Percentiles rank a stretch among this genome's conserved stretches.
These are phyloP conservation scores for Hydrotaea diabolus DNA, from an alignment of 2,888 invertebrate species.

Conservation along the genomic window DNA sequence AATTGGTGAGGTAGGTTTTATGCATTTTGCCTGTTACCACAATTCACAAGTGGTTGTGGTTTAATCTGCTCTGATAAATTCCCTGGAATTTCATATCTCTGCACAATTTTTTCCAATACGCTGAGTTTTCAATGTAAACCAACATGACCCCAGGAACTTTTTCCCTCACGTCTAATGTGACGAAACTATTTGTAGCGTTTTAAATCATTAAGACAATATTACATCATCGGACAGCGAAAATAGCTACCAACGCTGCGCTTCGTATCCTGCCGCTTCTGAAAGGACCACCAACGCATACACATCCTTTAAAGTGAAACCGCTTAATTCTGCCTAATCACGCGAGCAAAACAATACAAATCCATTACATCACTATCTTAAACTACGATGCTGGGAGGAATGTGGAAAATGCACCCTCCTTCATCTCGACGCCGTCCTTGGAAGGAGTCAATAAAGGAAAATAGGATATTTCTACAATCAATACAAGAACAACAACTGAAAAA, in stretches of 20 bases:
- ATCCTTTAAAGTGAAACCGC: constrained; percentile 52
- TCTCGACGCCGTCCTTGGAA: constrained; percentile 63
- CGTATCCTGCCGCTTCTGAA: not conserved
- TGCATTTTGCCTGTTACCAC: too few relatives aligned
- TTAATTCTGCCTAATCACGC: constrained; percentile 68
- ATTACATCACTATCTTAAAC: constrained; percentile 43
- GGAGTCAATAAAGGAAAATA: constrained; percentile 69
- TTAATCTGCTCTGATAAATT: too few relatives aligned
- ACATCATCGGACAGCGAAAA: constrained; percentile 21
- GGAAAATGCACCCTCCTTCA: constrained; percentile 64
- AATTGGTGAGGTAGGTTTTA: too few relatives aligned
- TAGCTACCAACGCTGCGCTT: not conserved
- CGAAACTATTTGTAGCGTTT: constrained; percentile 15
- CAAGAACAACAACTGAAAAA: constrained; percentile 43
- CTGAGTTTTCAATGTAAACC: too few relatives aligned
- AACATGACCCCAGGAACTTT: too few relatives aligned
- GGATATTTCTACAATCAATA: constrained; percentile 50
- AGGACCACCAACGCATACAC: constrained; percentile 66
- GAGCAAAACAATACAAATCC: constrained; percentile 61
- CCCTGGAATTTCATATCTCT: too few relatives aligned
- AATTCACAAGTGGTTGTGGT: too few relatives aligned
- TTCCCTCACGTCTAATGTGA: not conserved
- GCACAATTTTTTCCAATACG: too few relatives aligned
- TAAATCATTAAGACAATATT: constrained; percentile 9
- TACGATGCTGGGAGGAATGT: constrained; percentile 1